Evolutionary conservation across 2,797 vertebrate species (phyloP), one percentile per base, ranked within the genome.

Genomic region (Enteromius thamalakanensis): DNA sequence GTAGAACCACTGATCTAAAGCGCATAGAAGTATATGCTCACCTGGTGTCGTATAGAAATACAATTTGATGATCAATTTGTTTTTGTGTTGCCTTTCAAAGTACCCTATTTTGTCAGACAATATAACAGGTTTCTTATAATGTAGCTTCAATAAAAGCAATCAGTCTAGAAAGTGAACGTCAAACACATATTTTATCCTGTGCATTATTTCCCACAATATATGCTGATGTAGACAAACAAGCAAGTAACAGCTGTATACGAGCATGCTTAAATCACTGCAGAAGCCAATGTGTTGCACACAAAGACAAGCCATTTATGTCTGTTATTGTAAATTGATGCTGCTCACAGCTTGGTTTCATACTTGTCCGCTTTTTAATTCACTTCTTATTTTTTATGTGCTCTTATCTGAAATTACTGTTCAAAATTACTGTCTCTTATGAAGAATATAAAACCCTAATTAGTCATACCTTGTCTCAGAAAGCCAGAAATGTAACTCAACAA

Each of bases 361-460:
- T 55, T n/a, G 47, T 82, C 62, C 12, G 62, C 67, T 75, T 75
- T 75, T 69, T 83, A 65, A 83, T 77, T 67, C 67, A 60, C 74
- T 84, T 62, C 65, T 69, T 76, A 71, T 83, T 69, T 40, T 76
- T 47, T 40, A 75, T 21, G 62, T 51, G 60, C 78, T 82, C 85
- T 83, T 88, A 87, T 88, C 81, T 88, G 58, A 87, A 89, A 90
- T 88, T 80, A 87, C 81, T 77, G 77, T 86, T 88, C 83, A 80
- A 74, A 91, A 91, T 91, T 74, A 87, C 80, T n/a, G 34, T 75
- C 90, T 84, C 90, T 77, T 89, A 69, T 83, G 90, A 87, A 91
- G 90, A 90, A 87, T 80, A 68, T 79, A 88, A 90, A 65, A 32
- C 74, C 64, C 68, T 83, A 91, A 93, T 93, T 91, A 91, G 76